Conservation (phyloP, 1,140 invertebrate genomes). For the Ceratina australensis region DNA sequence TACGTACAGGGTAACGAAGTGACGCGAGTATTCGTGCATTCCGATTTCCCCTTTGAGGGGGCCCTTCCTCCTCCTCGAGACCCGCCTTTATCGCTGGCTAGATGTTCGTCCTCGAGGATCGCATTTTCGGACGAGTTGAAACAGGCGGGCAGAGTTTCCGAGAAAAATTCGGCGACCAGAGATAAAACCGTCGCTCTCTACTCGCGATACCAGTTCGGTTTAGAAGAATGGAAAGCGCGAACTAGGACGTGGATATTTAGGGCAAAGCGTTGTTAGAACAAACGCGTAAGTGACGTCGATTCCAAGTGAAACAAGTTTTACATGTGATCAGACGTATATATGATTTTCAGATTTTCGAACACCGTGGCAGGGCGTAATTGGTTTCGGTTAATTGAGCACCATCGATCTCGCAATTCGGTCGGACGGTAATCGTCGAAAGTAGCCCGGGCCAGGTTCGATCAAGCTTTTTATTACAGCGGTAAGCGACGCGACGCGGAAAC, state of each 20-base stretch:
- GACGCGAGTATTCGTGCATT: slow-evolving; percentile 50
- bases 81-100: slow-evolving; percentile 32
- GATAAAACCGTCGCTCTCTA: not conserved
- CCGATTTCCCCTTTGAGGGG: slow-evolving; percentile 58
- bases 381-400: not conserved
- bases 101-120: not conserved
- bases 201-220: not conserved
- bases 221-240: slow-evolving; percentile 8
- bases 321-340: not conserved
- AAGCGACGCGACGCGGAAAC: slow-evolving; percentile 10
- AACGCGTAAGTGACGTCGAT: not conserved
- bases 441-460: not conserved
- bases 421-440: too few relatives aligned
- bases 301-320: not conserved
- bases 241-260: slow-evolving; percentile 5
- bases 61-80: not conserved
- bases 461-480: slow-evolving; percentile 12
- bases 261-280: not conserved
- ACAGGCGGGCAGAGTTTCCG: not conserved
- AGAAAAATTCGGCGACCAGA: not conserved
- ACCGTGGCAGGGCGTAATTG: not conserved
- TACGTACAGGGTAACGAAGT: slow-evolving; percentile 52
- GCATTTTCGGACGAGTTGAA: not conserved
- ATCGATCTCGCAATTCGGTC: not conserved
- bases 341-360: not conserved